These are phyloP conservation scores for Nasonia oneida DNA, from an alignment of 2,888 invertebrate genomes.

Conservation along the genomic window DNA sequence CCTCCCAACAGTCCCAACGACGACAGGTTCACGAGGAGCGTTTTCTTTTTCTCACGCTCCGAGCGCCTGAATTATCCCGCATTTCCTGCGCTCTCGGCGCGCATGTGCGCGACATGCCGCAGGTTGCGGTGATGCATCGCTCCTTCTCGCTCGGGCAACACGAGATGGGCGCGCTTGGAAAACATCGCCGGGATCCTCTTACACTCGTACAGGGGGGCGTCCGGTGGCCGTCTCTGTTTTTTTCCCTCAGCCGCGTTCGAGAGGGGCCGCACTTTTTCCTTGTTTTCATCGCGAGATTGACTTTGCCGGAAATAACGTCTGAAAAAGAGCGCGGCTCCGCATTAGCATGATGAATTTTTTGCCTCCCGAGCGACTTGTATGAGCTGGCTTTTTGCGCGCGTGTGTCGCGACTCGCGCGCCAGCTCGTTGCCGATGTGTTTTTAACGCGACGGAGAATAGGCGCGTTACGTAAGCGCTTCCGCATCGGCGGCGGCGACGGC, in stretches of 20 bases:
- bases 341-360: slow-evolving; percentile 40
- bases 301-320: slow-evolving; percentile 41
- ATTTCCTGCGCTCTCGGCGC: slow-evolving; percentile 57
- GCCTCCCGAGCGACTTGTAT: not conserved
- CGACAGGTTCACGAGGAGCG: not conserved
- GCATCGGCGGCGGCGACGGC: slow-evolving; percentile 26
- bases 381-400: not conserved
- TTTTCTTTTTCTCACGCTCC: slow-evolving; percentile 64
- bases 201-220: not conserved
- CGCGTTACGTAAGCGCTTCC: slow-evolving; percentile 44
- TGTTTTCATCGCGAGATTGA: not conserved
- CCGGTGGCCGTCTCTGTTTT: not conserved
- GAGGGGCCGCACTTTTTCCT: too few relatives aligned
- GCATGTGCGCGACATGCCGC: slow-evolving; percentile 43
- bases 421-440: slow-evolving; percentile 48
- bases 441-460: slow-evolving; percentile 49
- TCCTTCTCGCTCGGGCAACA: slow-evolving; percentile 1
- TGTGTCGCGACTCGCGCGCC: not conserved
- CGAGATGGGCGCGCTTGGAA: slow-evolving; percentile 24
- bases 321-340: not conserved
- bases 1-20: slow-evolving; percentile 37
- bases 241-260: not conserved
- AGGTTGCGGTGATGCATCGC: not conserved
- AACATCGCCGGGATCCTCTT: slow-evolving; percentile 18
- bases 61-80: slow-evolving; percentile 61